Evolutionary conservation across 2,888 invertebrate genomes (phyloP).

Genomic region (Anticlea derivata): DNA sequence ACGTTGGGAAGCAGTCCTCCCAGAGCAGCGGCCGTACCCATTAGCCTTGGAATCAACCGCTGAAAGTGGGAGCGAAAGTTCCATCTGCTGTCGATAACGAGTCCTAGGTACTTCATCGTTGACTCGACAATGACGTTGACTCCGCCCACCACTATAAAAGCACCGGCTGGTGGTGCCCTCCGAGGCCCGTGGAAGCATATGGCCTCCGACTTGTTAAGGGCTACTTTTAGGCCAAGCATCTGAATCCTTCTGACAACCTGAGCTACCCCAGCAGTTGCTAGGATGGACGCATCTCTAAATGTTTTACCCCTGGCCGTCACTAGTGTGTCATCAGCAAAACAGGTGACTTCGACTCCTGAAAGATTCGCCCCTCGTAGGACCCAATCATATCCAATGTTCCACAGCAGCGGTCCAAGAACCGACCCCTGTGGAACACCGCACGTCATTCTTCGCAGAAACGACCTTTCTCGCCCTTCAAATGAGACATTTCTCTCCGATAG

Average conservation of each 20-base stretch:
- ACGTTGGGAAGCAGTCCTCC: not conserved
- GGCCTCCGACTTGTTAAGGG: not conserved
- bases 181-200: too few species aligned
- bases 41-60: not conserved
- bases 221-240: not conserved
- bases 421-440: too few species aligned
- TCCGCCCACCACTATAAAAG: not conserved
- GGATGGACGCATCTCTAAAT: too few species aligned
- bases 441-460: not conserved
- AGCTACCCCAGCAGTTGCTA: too few species aligned
- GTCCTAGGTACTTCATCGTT: too few species aligned
- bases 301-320: too few species aligned
- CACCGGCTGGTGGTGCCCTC: not conserved
- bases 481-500: not conserved
- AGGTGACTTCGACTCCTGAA: too few species aligned
- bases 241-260: too few species aligned
- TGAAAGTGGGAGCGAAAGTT: not conserved
- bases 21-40: not conserved
- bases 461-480: not conserved
- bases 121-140: not conserved
- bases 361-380: too few species aligned
- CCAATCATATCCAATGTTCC: too few species aligned
- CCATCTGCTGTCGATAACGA: not conserved
- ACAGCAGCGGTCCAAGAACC: too few species aligned
- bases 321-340: too few species aligned